Base-by-base conservation (phyloP, 2,888 invertebrate genomes). In the Panzeria rudis region DNA sequence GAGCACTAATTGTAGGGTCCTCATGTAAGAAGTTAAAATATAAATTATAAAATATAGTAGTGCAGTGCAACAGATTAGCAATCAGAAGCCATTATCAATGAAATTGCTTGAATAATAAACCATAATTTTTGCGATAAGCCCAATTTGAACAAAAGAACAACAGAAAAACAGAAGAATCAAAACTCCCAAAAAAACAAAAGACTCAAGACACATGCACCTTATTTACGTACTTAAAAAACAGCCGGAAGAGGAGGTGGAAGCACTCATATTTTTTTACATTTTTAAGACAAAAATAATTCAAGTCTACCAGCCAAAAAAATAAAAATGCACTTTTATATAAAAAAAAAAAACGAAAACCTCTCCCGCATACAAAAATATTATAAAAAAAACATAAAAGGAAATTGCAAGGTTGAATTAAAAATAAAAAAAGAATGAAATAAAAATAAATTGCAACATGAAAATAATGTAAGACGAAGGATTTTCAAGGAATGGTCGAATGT, bases 201-300 rank as follows among this genome's bases (percentile, higher is more conserved):
- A 73, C 68, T 68, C 61, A 61, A 78, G 20, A 56, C 64, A 78
- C 44, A 78, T 52, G 59, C 56, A 59, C 17, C 52, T 8, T 32
- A 50, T 6, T 32, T 17, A 47, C 13, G 25, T 25, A 41, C 52
- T 52, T 50, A 13, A 23, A 72, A 66, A 59, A 29, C 88, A 89
- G 89, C 91, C 91, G 91, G 91, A 91, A 91, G 90, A 90, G 91
- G 90, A 91, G 91, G 91, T 91, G 90, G 90, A 89, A 88, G 88
- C 89, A 84, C 69, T 87, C 73, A 82, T 83, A 86, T 84, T 13
- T 73, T 72, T 52, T 75, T 66, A 25, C 52, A 35, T 56, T 54
- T 25, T 20, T 32, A 41, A 32, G 62, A 75, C n/a, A 64, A 38
- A 25, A 47, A 76, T 75, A 54, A 50, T 64, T 50, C 29, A 66